These are phyloP conservation scores for Siderastrea radians DNA, from an alignment of 92 coral and sea anemone genomes.

Conservation along the genomic window DNA sequence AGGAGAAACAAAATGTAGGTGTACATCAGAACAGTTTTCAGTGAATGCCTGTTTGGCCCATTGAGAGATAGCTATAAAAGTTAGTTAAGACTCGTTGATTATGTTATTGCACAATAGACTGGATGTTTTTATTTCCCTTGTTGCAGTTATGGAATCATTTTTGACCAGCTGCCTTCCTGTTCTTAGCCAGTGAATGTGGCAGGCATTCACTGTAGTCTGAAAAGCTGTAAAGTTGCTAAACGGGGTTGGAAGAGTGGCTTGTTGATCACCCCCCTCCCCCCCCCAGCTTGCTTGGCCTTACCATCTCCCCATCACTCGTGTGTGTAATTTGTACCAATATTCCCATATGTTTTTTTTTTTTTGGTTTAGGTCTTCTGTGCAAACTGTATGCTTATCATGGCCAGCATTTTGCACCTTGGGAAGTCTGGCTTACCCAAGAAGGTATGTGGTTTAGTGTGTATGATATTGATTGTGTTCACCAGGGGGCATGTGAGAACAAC, in stretches of 20 bases:
- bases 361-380: constrained; percentile 89
- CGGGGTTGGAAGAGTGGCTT: background rate
- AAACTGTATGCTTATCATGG: constrained; percentile 97
- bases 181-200: too few species aligned
- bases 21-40: background rate
- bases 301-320: background rate
- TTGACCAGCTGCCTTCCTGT: too few species aligned
- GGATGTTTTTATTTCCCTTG: too few species aligned
- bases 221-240: too few species aligned
- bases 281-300: background rate
- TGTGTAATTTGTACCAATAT: background rate
- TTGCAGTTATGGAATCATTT: too few species aligned
- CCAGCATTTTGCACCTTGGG: constrained; percentile 98
- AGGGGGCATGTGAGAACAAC: background rate
- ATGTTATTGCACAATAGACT: too few species aligned
- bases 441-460: constrained; percentile 56
- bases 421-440: constrained; percentile 98
- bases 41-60: background rate
- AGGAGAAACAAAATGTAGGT: constrained; percentile 91
- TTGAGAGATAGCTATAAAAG: too few species aligned
- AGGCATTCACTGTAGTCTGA: too few species aligned
- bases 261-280: background rate
- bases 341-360: background rate
- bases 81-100: too few species aligned
- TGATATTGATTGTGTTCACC: background rate